A percentile compares a stretch with the other conserved stretches of the same genome.
Evolutionary conservation across 2,888 invertebrate species (phyloP).

Genomic region (Epirrhoe alternata): DNA sequence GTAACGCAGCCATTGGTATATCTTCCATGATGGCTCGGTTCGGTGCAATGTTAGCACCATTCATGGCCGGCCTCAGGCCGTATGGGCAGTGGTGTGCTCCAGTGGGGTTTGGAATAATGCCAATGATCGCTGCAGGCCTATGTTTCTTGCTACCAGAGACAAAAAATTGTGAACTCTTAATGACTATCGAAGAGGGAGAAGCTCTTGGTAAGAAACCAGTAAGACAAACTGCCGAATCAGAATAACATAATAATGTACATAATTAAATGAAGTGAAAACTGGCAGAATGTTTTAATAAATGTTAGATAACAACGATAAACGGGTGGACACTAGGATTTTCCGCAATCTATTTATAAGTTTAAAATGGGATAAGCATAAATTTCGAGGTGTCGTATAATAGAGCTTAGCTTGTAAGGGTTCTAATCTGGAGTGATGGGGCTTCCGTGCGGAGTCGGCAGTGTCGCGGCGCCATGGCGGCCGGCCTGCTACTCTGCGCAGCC

Average conservation of each 20-base stretch:
- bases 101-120: constrained; percentile 88
- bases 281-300: constrained; percentile 2
- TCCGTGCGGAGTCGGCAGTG: constrained; percentile 59
- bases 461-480: constrained; percentile 68
- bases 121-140: constrained; percentile 87
- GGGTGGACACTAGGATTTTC: not conserved
- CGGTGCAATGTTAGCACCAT: constrained; percentile 93
- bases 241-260: constrained; percentile 15
- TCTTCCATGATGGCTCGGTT: constrained; percentile 93
- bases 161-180: constrained; percentile 88
- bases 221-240: constrained; percentile 13
- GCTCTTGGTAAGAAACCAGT: constrained; percentile 54
- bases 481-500: constrained; percentile 69
- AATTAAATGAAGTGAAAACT: constrained; percentile 22
- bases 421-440: constrained; percentile 68
- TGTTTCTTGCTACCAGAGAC: constrained; percentile 91
- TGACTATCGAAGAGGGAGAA: constrained; percentile 91
- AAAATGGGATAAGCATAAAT: constrained; percentile 44
- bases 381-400: constrained; percentile 54
- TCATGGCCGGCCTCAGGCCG: constrained; percentile 86
- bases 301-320: not conserved
- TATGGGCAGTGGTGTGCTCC: constrained; percentile 88
- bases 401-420: constrained; percentile 72
- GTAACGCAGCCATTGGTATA: constrained; percentile 93
- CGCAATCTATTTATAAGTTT: constrained; percentile 23